Evolutionary conservation across 64 coral and sea anemone species (phyloP), one percentile per base, ranked within the genome.

Genomic region (Orbicella faveolata): DNA sequence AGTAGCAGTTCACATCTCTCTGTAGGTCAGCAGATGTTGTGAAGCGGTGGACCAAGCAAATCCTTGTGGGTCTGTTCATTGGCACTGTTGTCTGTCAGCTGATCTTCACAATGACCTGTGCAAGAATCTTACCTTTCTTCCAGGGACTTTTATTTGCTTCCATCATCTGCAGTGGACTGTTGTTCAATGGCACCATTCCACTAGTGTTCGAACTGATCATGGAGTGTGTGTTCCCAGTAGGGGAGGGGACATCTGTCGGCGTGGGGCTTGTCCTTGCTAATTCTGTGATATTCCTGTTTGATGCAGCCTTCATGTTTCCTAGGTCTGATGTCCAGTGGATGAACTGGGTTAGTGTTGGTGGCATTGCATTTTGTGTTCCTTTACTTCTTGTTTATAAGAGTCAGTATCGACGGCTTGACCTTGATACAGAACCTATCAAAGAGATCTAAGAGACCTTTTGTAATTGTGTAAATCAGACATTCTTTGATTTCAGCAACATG

Each of bases 261-360:
- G 53, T 85, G 36, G 68, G 80, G 3, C 73, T 76, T 2, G 12
- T 94, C 7, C 52, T 89, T 35, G 73, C 51, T 11, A 90, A 81
- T 37, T 36, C 20, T 36, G 73, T 76, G 3, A 87, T 84, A 55
- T 72, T 94, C 18, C 48, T 78, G 30, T 90, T 94, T 30, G 80
- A 86, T 63, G 25, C 78, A 20, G 37, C 88, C 2, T 94, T 94
- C 23, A 90, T 90, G 80, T 84, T 94, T 90, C 92, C 92, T n/a
- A 90, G 48, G 63, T 61, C 88, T 74, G 88, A 94, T 34, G 81
- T 94, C 9, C 79, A 73, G 1, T 94, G 92, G 92, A 90, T 84
- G 36, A 94, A 94, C 70, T 94, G 92, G 92, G 61, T 94, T 26
- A 72, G 55, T 79, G 66, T 79, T 17, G 88, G 70, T 6, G 80